Evolutionary conservation across 2,888 invertebrate genomes (phyloP).

Genomic region (Bedellia somnulentella): DNA sequence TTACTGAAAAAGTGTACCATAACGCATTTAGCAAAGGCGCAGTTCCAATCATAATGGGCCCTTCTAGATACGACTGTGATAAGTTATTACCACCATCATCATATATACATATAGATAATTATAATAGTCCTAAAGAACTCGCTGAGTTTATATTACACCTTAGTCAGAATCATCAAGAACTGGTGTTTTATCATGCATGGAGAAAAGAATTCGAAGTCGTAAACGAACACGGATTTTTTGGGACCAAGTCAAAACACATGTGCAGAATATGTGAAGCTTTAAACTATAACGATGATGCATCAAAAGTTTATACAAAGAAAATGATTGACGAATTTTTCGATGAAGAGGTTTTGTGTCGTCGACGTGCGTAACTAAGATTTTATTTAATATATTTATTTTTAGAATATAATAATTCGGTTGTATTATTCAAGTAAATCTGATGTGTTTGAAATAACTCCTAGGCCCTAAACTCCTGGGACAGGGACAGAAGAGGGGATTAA

Average conservation of each 20-base stretch:
- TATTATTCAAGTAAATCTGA: too few relatives aligned
- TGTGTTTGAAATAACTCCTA: too few relatives aligned
- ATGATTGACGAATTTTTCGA: too few relatives aligned
- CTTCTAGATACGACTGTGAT: conserved; percentile 41
- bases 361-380: too few relatives aligned
- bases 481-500: too few relatives aligned
- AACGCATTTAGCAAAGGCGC: conserved; percentile 64
- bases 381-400: too few relatives aligned
- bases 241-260: conserved; percentile 59
- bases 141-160: conserved; percentile 54
- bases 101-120: conserved; percentile 63
- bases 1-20: conserved; percentile 72
- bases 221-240: conserved; percentile 72
- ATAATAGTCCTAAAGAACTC: conserved; percentile 42
- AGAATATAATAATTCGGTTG: too few relatives aligned
- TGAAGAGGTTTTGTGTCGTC: too few relatives aligned
- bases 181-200: conserved; percentile 60
- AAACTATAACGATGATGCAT: conserved; percentile 59
- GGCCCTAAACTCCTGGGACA: too few relatives aligned
- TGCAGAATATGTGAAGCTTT: conserved; percentile 71
- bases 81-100: conserved; percentile 64
- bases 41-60: conserved; percentile 69
- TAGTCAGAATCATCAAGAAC: conserved; percentile 25
- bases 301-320: too few relatives aligned
- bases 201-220: conserved; percentile 53